Evolutionary conservation across 2,888 invertebrate species (phyloP).

Genomic region (Cantharis lateralis): DNA sequence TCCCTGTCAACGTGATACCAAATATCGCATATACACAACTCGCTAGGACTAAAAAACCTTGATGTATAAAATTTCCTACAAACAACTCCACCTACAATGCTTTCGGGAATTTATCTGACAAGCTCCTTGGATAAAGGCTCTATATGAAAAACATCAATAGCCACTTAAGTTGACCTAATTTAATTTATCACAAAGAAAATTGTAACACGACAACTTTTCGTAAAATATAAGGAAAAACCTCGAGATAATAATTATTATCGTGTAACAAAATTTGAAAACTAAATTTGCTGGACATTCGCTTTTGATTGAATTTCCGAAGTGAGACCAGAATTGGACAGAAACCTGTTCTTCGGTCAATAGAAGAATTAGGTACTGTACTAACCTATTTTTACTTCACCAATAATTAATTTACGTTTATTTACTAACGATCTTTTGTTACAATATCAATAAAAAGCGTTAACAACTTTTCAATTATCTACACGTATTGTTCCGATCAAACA

Average conservation of each 20-base stretch:
- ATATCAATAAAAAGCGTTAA: slow-evolving; percentile 17
- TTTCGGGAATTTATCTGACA: neutral
- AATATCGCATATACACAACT: slow-evolving; percentile 19
- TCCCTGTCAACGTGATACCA: slow-evolving; percentile 33
- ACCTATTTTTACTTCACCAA: neutral
- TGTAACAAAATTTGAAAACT: neutral
- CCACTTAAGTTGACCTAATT: neutral
- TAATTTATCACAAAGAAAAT: neutral
- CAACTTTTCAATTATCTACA: slow-evolving; percentile 15
- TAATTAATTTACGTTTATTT: neutral
- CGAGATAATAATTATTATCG: neutral
- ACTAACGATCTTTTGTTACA: slow-evolving; percentile 15
- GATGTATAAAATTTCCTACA: slow-evolving; percentile 17
- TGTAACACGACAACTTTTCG: neutral
- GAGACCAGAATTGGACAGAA: neutral
- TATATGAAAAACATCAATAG: slow-evolving; percentile 3
- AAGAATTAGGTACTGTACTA: neutral
- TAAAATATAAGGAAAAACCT: neutral
- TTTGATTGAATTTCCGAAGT: neutral
- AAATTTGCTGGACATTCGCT: neutral
- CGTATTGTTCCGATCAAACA: slow-evolving; percentile 22
- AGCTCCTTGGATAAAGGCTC: neutral
- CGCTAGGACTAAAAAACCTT: slow-evolving; percentile 8
- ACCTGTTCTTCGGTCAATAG: neutral
- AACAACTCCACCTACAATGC: slow-evolving; percentile 6